Conservation (phyloP, 2,888 invertebrate species). For the Belgica antarctica region DNA sequence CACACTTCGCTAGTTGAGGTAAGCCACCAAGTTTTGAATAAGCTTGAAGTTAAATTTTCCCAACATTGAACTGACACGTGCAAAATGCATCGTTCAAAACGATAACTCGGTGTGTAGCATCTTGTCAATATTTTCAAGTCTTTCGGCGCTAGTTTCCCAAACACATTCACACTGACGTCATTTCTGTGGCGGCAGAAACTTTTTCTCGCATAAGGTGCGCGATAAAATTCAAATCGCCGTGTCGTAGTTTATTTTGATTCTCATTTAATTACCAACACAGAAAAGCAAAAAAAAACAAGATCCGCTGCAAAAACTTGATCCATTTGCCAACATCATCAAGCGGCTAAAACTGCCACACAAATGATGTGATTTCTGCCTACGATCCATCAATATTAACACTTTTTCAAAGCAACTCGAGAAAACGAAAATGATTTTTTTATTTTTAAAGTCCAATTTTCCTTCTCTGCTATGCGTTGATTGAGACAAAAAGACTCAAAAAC, state of each 20-base stretch:
- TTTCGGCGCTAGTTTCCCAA: too few species aligned
- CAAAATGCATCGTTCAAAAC: too few species aligned
- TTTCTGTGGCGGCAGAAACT: too few species aligned
- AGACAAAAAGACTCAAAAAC: background rate
- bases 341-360: constrained; percentile 9
- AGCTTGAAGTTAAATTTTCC: too few species aligned
- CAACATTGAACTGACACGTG: too few species aligned
- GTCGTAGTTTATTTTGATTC: constrained; percentile 18
- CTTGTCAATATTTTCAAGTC: too few species aligned
- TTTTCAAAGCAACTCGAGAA: background rate
- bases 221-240: constrained; percentile 37
- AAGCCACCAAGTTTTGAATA: too few species aligned
- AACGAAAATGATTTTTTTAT: constrained; percentile 6
- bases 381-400: constrained; percentile 31
- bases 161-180: too few species aligned
- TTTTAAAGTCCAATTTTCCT: constrained; percentile 4
- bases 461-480: background rate
- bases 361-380: constrained; percentile 24
- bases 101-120: too few species aligned
- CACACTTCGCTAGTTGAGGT: too few species aligned
- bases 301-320: constrained; percentile 30
- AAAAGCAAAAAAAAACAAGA: background rate
- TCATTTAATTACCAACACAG: constrained; percentile 21
- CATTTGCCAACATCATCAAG: constrained; percentile 41
- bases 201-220: background rate